Conservation (phyloP, 2,113 vertebrate species). For the Toxotes jaculatrix region DNA sequence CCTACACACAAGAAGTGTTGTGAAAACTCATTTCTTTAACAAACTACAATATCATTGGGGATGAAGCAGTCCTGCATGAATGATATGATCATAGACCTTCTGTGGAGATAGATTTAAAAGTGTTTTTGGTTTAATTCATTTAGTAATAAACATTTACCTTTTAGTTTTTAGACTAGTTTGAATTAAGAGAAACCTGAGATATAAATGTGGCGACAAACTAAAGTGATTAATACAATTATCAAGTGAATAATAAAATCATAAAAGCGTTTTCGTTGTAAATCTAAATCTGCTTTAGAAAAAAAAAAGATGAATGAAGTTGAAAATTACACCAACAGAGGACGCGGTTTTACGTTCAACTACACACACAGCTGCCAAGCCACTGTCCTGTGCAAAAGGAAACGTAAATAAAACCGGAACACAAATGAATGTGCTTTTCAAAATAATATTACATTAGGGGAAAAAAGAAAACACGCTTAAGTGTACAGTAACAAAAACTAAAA, state of each 20-base stretch:
- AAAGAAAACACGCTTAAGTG: neutral
- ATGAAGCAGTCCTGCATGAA: neutral
- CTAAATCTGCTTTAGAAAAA: neutral
- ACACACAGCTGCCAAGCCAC: constrained; percentile 14
- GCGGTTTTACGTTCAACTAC: constrained; percentile 32
- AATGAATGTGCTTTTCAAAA: constrained; percentile 21
- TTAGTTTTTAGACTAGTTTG: neutral
- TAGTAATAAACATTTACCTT: neutral
- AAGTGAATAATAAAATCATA: neutral
- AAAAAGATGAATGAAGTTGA: constrained; percentile 43
- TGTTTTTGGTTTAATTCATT: neutral
- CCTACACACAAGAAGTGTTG: neutral
- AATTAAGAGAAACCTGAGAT: neutral
- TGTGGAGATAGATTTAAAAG: neutral
- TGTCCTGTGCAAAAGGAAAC: neutral
- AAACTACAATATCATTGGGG: neutral
- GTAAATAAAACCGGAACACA: constrained; percentile 29
- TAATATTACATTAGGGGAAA: neutral
- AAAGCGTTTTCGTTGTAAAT: neutral
- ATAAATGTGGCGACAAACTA: neutral
- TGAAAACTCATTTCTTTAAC: neutral
- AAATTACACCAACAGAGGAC: constrained; percentile 57
- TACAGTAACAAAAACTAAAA: neutral
- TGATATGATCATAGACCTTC: neutral
- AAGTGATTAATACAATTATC: neutral